Evolutionary conservation across 2,888 invertebrate genomes (phyloP).

Genomic region (Netelia fuscicornis): DNA sequence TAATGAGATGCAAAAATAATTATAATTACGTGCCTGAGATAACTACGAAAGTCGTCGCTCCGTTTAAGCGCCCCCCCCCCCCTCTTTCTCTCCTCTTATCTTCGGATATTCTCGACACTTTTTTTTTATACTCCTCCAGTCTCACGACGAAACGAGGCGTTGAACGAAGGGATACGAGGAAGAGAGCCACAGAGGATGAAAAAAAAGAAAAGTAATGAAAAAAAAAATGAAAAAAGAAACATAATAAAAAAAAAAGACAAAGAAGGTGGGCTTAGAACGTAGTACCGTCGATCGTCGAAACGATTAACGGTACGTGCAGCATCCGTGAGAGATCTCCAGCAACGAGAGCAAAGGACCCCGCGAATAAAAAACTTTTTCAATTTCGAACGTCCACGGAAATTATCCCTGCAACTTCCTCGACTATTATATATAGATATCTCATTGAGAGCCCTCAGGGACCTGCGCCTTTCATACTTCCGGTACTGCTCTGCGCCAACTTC

Average conservation of each 20-base stretch:
- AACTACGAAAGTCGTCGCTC: slow-evolving; percentile 22
- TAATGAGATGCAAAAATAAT: slow-evolving; percentile 48
- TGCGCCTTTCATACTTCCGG: slow-evolving; percentile 51
- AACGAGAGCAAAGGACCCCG: slow-evolving; percentile 15
- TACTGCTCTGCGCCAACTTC: slow-evolving; percentile 8
- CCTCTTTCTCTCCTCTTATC: slow-evolving; percentile 11
- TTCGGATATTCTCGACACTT: slow-evolving; percentile 41
- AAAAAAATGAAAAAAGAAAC: slow-evolving; percentile 7
- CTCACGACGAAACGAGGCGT: not conserved
- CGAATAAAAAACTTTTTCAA: slow-evolving; percentile 78
- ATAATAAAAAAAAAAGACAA: not conserved
- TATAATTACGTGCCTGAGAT: slow-evolving; percentile 37
- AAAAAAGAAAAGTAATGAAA: slow-evolving; percentile 39
- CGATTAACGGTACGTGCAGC: slow-evolving; percentile 59
- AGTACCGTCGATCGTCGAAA: slow-evolving; percentile 40
- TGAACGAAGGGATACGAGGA: slow-evolving; percentile 1
- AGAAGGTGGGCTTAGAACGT: not conserved
- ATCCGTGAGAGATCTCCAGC: slow-evolving; percentile 35
- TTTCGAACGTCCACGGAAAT: slow-evolving; percentile 79
- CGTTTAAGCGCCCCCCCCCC: slow-evolving; percentile 15
- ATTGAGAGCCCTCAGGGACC: slow-evolving; percentile 38
- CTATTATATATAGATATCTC: slow-evolving; percentile 2
- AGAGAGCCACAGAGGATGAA: slow-evolving; percentile 10
- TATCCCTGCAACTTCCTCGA: slow-evolving; percentile 74
- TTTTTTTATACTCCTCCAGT: slow-evolving; percentile 29